Evolutionary conservation across 2,888 invertebrate genomes (phyloP).

Genomic region (Cenopis cana): DNA sequence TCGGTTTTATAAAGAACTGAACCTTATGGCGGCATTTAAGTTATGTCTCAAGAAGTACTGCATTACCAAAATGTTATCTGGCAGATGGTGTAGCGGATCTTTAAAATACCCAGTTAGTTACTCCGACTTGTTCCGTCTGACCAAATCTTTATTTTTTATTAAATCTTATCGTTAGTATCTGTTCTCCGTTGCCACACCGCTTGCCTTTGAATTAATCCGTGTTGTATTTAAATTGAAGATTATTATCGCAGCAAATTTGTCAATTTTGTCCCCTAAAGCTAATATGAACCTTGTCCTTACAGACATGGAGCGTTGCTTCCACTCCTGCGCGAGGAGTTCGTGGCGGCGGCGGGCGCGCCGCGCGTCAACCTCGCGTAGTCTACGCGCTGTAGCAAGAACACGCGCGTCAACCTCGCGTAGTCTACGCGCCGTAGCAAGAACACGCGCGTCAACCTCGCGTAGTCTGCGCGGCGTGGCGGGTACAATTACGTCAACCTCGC

Average conservation of each 20-base stretch:
- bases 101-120: too few relatives aligned
- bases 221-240: neutral
- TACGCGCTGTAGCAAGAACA: neutral
- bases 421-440: neutral
- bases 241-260: neutral
- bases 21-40: too few relatives aligned
- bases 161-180: neutral
- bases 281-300: slow-evolving; percentile 63
- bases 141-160: neutral
- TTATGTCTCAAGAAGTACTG: too few relatives aligned
- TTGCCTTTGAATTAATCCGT: neutral
- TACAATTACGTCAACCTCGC: too few relatives aligned
- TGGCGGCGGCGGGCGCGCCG: slow-evolving; percentile 85
- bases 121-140: neutral
- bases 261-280: neutral
- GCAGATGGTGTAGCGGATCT: too few relatives aligned
- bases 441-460: neutral
- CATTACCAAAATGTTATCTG: too few relatives aligned
- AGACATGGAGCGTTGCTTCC: slow-evolving; percentile 88
- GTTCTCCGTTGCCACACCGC: neutral
- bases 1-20: too few relatives aligned
- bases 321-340: slow-evolving; percentile 87
- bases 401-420: neutral
- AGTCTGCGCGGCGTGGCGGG: neutral
- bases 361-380: slow-evolving; percentile 82